Evolutionary conservation across 53 echinoderm and acorn worm genomes (phyloP).

Genomic region (Holothuria scabra): DNA sequence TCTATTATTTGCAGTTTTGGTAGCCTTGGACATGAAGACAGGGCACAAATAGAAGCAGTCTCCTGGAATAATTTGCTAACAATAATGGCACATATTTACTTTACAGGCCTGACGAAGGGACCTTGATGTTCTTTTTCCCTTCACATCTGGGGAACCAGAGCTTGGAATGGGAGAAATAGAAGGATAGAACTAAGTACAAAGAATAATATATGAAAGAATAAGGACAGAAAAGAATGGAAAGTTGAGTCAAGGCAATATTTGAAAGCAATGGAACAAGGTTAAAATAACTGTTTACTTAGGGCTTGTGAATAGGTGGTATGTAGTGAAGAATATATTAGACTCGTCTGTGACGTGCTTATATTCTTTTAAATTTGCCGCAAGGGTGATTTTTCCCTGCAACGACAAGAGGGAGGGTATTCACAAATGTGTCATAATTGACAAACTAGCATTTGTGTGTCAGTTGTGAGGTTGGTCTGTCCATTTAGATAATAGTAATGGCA

Average conservation of each 20-base stretch:
- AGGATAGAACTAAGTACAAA: constrained; percentile 13
- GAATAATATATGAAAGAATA: constrained; percentile 33
- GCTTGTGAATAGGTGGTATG: constrained; percentile 17
- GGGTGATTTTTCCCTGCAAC: too few relatives aligned
- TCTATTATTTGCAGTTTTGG: background rate
- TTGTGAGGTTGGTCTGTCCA: too few relatives aligned
- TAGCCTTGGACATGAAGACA: constrained; percentile 7
- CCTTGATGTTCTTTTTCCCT: too few relatives aligned
- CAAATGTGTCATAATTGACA: too few relatives aligned
- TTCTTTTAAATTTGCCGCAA: too few relatives aligned
- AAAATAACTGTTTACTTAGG: constrained; percentile 44
- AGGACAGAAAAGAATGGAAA: constrained; percentile 31
- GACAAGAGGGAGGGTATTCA: too few relatives aligned
- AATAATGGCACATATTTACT: constrained; percentile 8
- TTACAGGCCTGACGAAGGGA: background rate
- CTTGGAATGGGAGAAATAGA: background rate
- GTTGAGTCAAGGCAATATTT: constrained; percentile 31
- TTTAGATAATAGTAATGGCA: too few relatives aligned
- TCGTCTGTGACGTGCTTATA: too few relatives aligned
- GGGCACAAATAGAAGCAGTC: constrained; percentile 17
- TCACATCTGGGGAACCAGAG: constrained; percentile 33
- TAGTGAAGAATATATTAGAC: too few relatives aligned
- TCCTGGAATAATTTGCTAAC: constrained; percentile 28
- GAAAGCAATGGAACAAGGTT: constrained; percentile 26
- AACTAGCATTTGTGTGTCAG: too few relatives aligned